Conservation (phyloP, 2,113 vertebrate genomes). For the Pomatorhinus ruficollis region DNA sequence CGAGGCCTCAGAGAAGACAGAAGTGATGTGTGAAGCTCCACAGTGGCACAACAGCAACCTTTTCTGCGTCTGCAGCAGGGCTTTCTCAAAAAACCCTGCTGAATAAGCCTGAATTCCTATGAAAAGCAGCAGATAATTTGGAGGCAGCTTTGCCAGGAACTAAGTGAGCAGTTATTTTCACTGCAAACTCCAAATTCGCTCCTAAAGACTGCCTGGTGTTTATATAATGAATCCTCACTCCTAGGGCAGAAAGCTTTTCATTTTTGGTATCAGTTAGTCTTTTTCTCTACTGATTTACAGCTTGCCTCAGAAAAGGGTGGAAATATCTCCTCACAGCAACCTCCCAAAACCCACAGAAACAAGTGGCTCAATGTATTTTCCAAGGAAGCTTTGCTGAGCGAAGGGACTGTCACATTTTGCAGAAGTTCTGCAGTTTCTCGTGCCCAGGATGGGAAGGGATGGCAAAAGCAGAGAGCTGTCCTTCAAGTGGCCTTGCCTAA, state of each 20-base stretch:
- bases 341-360: not conserved
- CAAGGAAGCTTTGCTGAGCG: not conserved
- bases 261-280: not conserved
- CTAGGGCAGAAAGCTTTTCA: not conserved
- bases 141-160: not conserved
- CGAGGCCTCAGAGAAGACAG: not conserved
- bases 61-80: not conserved
- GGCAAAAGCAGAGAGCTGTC: not conserved
- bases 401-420: not conserved
- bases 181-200: not conserved
- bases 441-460: not conserved
- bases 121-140: not conserved
- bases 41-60: not conserved
- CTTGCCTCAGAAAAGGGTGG: not conserved
- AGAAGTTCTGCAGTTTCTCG: not conserved
- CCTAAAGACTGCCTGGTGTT: not conserved
- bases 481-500: conserved; percentile 36
- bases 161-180: not conserved
- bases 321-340: not conserved
- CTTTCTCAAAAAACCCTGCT: not conserved
- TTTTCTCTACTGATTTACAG: not conserved
- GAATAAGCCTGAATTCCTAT: not conserved
- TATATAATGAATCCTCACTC: not conserved
- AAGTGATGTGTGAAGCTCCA: not conserved
- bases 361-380: fast-evolving